Evolutionary conservation across 2,113 vertebrate genomes (phyloP).

Genomic region (Probosciger aterrimus): DNA sequence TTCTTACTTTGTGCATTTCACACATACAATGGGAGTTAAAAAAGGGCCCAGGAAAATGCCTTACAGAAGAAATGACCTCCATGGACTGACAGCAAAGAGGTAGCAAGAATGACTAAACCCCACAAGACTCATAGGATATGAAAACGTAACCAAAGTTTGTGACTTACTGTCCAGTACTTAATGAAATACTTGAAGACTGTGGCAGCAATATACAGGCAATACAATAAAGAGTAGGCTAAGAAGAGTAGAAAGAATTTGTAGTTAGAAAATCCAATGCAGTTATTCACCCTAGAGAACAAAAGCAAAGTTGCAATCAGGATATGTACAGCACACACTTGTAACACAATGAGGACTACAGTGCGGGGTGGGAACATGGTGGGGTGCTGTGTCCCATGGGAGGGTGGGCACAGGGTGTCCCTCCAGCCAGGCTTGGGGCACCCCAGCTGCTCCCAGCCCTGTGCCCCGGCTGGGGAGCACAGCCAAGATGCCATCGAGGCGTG

Average conservation of each 20-base stretch:
- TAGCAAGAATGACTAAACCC: background rate
- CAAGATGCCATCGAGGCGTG: slow-evolving; percentile 67
- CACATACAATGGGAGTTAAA: background rate
- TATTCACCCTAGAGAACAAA: slow-evolving; percentile 90
- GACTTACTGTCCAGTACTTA: slow-evolving; percentile 96
- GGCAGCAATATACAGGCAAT: slow-evolving; percentile 90
- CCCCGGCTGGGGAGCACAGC: slow-evolving; percentile 22
- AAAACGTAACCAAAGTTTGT: background rate
- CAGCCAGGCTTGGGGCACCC: slow-evolving; percentile 44
- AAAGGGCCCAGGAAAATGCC: background rate
- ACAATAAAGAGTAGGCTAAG: slow-evolving; percentile 92
- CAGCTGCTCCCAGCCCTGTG: slow-evolving; percentile 70
- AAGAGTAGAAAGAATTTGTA: slow-evolving; percentile 99
- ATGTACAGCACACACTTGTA: background rate
- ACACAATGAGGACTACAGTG: background rate
- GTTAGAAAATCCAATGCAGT: slow-evolving; percentile 98
- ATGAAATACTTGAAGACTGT: slow-evolving; percentile 97
- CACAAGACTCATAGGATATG: slow-evolving; percentile 17
- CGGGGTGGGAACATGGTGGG: background rate
- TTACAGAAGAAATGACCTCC: background rate
- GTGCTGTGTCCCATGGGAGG: background rate
- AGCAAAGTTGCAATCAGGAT: background rate
- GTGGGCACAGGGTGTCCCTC: background rate
- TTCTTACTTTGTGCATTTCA: background rate
- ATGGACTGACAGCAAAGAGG: background rate